Base-by-base conservation (phyloP, 2,113 vertebrate species). In the Rissa tridactyla region DNA sequence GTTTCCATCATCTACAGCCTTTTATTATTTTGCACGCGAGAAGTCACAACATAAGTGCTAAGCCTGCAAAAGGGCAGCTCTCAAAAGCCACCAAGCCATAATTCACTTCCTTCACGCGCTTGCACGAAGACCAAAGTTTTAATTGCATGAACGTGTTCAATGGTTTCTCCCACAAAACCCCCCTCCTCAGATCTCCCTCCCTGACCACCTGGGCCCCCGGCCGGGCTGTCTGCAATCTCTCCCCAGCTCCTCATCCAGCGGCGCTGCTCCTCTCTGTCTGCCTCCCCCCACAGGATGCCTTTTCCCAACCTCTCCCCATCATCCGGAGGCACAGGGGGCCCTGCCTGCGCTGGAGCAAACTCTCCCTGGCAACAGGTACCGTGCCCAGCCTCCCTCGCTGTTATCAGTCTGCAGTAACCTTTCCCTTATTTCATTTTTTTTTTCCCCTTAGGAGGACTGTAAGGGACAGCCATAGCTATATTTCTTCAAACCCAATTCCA, bases 361-460 rank as follows among this genome's bases (percentile, higher is more conserved):
- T 91, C 92, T 65, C 81, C 95, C 57, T 94, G 82, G 94, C 92
- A 91, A 89, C 96, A 93, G 54, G 84, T 89, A 23, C 36, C 0
- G 0, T 82, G 82, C 90, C 90, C 91, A 90, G 94, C 84, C 82
- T 91, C 92, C 66, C 79, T 32, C 34, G 62, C 96, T 91, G 75
- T 73, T 97, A 97, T 93, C 96, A 90, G 90, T n/a, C 82, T n/a
- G 40, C 78, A 91, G 29, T 86, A 94, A 95, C 93, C 92, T 93
- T 97, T 91, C 87, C 85, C 82, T 96, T 93, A 83, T 61, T 95
- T 83, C 71, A 47, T 79, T 84, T 64, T 38, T 40, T 40, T 69
- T 73, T 62, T 38, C 8, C 0, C 42, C 83, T 34, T 14, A 34
- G 40, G 29, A 40, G 38, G 30, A 61, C 70, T 38, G 13, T 21